Evolutionary conservation across 2,797 vertebrate species (phyloP).

Genomic region (Varecia variegata): DNA sequence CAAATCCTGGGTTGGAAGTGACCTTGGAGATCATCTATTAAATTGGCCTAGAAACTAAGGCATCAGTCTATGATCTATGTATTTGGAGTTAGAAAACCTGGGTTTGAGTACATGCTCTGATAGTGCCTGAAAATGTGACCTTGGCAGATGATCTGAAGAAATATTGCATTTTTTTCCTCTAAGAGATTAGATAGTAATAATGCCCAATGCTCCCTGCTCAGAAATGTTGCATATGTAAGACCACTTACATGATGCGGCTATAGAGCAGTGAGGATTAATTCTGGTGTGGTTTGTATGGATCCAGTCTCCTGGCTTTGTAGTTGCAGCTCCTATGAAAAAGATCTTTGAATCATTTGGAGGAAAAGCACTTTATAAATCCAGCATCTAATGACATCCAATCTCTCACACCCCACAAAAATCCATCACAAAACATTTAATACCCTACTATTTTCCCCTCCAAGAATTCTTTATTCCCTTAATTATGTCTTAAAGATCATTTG

Average conservation of each 20-base stretch:
- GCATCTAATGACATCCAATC: not conserved
- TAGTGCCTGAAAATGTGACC: not conserved
- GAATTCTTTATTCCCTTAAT: not conserved
- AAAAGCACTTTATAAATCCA: constrained; percentile 25
- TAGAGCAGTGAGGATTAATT: not conserved
- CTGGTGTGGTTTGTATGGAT: not conserved
- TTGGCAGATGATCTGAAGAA: not conserved
- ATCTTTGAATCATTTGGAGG: not conserved
- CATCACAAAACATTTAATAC: not conserved
- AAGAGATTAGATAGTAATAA: not conserved
- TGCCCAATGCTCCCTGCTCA: not conserved
- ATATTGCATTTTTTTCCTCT: not conserved
- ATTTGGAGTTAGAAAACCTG: not conserved
- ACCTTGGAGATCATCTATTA: not conserved
- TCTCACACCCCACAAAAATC: not conserved
- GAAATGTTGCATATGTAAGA: not conserved
- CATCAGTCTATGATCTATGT: not conserved
- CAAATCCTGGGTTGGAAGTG: not conserved
- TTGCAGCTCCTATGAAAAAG: not conserved
- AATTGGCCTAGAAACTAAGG: not conserved
- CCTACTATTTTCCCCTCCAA: not conserved
- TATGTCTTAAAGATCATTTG: not conserved
- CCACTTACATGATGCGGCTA: no score
- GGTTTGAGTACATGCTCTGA: not conserved
- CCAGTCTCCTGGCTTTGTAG: not conserved